Percentiles rank a stretch among this genome's conserved stretches.
Conservation (phyloP, 2,113 vertebrate genomes). For the Aramus guarauna region DNA sequence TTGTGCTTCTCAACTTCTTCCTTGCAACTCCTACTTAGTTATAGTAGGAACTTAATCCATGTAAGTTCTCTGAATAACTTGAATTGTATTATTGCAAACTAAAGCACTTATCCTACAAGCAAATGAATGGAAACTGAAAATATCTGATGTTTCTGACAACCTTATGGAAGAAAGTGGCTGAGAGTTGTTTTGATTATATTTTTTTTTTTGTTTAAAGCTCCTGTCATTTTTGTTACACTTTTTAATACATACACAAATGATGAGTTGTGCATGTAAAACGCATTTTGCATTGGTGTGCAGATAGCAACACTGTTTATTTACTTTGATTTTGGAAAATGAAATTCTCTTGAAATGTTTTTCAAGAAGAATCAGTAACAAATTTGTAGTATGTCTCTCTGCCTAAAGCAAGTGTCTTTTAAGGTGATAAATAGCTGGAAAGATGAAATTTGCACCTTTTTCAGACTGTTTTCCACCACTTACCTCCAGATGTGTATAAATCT, state of each 20-base stretch:
- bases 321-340: constrained; percentile 12
- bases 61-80: neutral
- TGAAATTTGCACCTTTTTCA: constrained; percentile 49
- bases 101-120: neutral
- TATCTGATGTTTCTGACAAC: neutral
- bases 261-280: neutral
- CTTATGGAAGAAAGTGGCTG: neutral
- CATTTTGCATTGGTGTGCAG: neutral
- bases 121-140: neutral
- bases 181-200: neutral
- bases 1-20: neutral
- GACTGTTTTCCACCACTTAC: neutral
- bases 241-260: neutral
- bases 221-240: neutral
- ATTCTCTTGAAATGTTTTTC: neutral
- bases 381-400: constrained; percentile 31
- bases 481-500: constrained; percentile 23
- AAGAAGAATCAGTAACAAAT: constrained; percentile 9
- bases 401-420: constrained; percentile 52
- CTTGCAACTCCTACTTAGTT: neutral
- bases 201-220: neutral
- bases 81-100: neutral
- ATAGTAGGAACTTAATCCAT: neutral
- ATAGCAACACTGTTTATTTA: neutral
- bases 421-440: constrained; percentile 58